Percentiles rank a stretch among this genome's conserved stretches.
Evolutionary conservation across 1,140 invertebrate genomes (phyloP).

Genomic region (Listronotus bonariensis): DNA sequence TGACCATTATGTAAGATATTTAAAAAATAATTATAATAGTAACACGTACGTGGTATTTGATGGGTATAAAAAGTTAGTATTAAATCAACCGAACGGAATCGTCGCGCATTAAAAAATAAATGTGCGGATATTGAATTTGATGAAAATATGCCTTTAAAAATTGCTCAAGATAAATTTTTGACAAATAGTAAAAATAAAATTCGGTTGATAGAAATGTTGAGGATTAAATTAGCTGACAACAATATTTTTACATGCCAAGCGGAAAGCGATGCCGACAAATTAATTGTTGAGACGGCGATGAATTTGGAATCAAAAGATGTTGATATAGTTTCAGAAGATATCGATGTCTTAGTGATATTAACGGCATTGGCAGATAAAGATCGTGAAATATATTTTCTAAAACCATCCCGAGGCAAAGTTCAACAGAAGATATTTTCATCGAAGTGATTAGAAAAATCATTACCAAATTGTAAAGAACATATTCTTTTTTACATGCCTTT

Average conservation of each 20-base stretch:
- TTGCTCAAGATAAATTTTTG: conserved; percentile 42
- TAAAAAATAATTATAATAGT: conserved; percentile 45
- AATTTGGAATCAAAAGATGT: conserved; percentile 38
- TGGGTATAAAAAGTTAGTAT: conserved; percentile 43
- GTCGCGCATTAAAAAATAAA: conserved; percentile 30
- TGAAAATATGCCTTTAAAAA: conserved; percentile 40
- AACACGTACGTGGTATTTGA: conserved; percentile 47
- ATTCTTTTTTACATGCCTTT: too few relatives aligned
- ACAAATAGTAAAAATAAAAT: conserved; percentile 39
- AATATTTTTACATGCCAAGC: conserved; percentile 46
- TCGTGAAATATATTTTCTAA: too few relatives aligned
- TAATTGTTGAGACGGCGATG: conserved; percentile 41
- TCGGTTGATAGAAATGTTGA: conserved; percentile 7
- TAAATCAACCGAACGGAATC: conserved; percentile 38
- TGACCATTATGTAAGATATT: conserved; percentile 48
- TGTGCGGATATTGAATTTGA: conserved; percentile 26
- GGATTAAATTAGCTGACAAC: conserved; percentile 36
- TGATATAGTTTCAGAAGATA: conserved; percentile 42
- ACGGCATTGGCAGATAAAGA: too few relatives aligned
- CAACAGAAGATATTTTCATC: too few relatives aligned
- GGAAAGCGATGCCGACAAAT: conserved; percentile 40
- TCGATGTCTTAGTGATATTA: conserved; percentile 12
- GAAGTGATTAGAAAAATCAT: too few relatives aligned
- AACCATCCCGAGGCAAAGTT: too few relatives aligned
- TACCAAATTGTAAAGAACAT: too few relatives aligned